A percentile compares a stretch with the other conserved stretches of the same genome.
Conservation (phyloP, 2,113 vertebrate species). For the Hipposideros armiger region DNA sequence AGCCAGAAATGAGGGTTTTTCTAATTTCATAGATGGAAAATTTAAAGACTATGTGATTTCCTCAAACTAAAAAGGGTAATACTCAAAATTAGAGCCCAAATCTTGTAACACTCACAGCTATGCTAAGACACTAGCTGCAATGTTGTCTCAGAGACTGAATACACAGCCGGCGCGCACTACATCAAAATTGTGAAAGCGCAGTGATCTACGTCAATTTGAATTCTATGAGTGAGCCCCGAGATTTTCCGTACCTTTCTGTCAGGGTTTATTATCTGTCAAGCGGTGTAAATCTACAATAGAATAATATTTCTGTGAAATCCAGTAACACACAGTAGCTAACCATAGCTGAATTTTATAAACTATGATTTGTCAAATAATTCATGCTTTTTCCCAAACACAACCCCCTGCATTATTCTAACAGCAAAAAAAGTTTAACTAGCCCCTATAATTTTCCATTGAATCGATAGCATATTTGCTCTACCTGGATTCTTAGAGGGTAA, state of each 20-base stretch:
- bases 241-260: slow-evolving; percentile 64
- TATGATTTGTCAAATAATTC: slow-evolving; percentile 77
- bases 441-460: slow-evolving; percentile 69
- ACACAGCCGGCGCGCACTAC: neutral
- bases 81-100: neutral
- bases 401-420: slow-evolving; percentile 67
- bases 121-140: neutral
- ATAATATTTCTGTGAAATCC: slow-evolving; percentile 77
- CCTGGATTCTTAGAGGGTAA: slow-evolving; percentile 52
- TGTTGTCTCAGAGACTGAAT: neutral
- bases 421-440: slow-evolving; percentile 41
- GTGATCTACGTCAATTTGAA: slow-evolving; percentile 53
- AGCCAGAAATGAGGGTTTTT: slow-evolving; percentile 29
- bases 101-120: neutral
- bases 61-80: slow-evolving; percentile 34
- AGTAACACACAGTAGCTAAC: slow-evolving; percentile 71
- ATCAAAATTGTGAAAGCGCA: slow-evolving; percentile 2
- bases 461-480: slow-evolving; percentile 46
- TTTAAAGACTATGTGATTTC: slow-evolving; percentile 4
- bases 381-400: slow-evolving; percentile 65
- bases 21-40: slow-evolving; percentile 52
- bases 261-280: slow-evolving; percentile 68
- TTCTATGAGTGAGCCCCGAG: slow-evolving; percentile 42
- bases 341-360: slow-evolving; percentile 73
- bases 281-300: slow-evolving; percentile 69